phyloP scores from a whole-genome alignment of 2,113 vertebrate species.

The Gulo gulo region DNA sequence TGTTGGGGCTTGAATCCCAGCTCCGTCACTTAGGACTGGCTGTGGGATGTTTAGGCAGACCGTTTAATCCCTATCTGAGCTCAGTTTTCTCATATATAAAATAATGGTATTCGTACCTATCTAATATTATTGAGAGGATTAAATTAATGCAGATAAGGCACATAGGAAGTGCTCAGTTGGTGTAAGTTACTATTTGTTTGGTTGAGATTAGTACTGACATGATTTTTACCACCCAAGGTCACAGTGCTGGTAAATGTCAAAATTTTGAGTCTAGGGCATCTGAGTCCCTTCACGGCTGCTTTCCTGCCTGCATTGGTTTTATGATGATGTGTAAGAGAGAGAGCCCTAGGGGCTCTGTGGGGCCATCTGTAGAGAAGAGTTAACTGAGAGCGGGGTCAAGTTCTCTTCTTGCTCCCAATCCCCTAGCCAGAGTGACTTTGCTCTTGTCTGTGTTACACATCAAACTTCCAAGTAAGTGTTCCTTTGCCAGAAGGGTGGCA shows the following conservation, averaged over 20 bases:
- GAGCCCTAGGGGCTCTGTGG: neutral
- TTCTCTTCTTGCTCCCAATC: neutral
- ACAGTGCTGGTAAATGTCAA: neutral
- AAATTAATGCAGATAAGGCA: conserved; percentile 1
- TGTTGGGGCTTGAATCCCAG: neutral
- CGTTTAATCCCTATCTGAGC: neutral
- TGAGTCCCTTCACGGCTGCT: neutral
- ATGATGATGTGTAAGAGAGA: neutral
- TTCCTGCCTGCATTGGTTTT: neutral
- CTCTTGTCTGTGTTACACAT: neutral
- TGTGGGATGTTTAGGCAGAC: neutral
- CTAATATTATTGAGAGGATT: neutral
- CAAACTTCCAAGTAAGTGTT: neutral
- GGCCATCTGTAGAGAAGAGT: neutral
- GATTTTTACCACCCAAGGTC: neutral
- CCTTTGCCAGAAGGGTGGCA: neutral
- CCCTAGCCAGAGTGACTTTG: neutral
- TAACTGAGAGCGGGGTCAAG: neutral
- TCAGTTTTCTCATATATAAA: neutral
- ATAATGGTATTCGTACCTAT: neutral
- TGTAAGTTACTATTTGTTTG: neutral
- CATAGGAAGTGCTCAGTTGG: neutral
- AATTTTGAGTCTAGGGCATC: neutral
- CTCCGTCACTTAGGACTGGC: neutral
- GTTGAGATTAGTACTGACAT: neutral